Base-by-base conservation (phyloP, 2,113 vertebrate species). In the Rhea pennata region DNA sequence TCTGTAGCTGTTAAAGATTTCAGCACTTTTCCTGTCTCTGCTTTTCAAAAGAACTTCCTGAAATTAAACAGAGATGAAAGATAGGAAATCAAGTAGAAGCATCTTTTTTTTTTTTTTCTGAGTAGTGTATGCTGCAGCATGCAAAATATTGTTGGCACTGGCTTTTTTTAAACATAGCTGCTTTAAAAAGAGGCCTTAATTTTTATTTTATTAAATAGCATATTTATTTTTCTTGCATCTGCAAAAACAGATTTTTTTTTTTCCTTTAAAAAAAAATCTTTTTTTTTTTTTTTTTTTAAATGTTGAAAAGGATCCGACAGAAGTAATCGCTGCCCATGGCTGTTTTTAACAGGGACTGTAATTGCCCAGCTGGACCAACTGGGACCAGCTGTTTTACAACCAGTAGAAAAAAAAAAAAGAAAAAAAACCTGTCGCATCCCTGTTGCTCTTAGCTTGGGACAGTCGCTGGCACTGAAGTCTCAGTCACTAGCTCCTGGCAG, bases 141-240 rank as follows among this genome's bases (percentile, higher is more conserved):
- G 70, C 71, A 88, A 91, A 87, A 67, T 40, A 9, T 50, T 66
- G 58, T 46, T 96, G 64, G 58, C 77, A 81, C 83, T 95, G 75
- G 85, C 67, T 84, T 90, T 84, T 90, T 96, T 82, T 91, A 96
- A 96, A 96, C 84, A 71, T 64, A 90, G 74, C 64, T 58, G 7
- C 88, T 97, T 39, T 90, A 92, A 40, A 78, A 48, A 94, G 84
- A 91, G 83, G 93, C 90, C 87, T 97, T 98, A 94, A 82, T 93
- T 97, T 96, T 97, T 42, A 74, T 94, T 93, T 96, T 66, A 80
- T 67, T 96, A 88, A 88, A 80, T 92, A 80, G 36, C 76, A 2
- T 78, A 70, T 94, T 65, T 64, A 46, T 88, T 92, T 84, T 95
- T 70, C n/a, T 73, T 93, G 72, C 72, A 79, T 78, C 85, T 71